These are phyloP conservation scores for Crenichthys baileyi DNA, from an alignment of 2,797 vertebrate species.

Conservation along the genomic window DNA sequence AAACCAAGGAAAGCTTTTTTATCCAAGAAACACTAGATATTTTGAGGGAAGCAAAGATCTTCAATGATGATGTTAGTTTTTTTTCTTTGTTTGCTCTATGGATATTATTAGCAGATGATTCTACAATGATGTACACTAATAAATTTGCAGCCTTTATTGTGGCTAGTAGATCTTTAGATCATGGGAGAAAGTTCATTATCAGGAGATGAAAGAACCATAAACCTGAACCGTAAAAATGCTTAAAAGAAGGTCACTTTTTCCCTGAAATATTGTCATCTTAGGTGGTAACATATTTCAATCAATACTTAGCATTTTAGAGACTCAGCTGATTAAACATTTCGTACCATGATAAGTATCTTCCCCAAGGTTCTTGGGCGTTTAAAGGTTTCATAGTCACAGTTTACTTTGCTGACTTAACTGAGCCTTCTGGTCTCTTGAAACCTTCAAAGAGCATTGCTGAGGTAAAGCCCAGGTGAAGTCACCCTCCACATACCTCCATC, in stretches of 20 bases:
- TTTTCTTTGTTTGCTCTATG: no score
- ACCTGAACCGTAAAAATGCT: background rate
- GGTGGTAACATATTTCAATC: background rate
- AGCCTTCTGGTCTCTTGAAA: slow-evolving; percentile 36
- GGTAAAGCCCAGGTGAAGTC: slow-evolving; percentile 30
- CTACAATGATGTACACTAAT: no score
- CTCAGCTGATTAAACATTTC: background rate
- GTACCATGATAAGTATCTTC: background rate
- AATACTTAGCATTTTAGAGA: background rate
- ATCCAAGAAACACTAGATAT: no score
- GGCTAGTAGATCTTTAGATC: no score
- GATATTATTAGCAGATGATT: no score
- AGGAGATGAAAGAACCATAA: no score
- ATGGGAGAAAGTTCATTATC: no score
- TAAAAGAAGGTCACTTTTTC: background rate
- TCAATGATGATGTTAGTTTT: no score
- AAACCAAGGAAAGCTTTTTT: no score
- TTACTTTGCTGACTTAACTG: slow-evolving; percentile 26
- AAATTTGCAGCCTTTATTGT: no score
- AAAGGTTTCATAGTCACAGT: slow-evolving; percentile 14
- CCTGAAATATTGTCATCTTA: background rate
- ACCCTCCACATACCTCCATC: slow-evolving; percentile 55
- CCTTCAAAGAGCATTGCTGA: slow-evolving; percentile 37
- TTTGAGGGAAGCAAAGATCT: no score
- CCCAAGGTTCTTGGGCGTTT: background rate